Evolutionary conservation across 2,888 invertebrate species (phyloP).

Genomic region (Andrena flavipes): DNA sequence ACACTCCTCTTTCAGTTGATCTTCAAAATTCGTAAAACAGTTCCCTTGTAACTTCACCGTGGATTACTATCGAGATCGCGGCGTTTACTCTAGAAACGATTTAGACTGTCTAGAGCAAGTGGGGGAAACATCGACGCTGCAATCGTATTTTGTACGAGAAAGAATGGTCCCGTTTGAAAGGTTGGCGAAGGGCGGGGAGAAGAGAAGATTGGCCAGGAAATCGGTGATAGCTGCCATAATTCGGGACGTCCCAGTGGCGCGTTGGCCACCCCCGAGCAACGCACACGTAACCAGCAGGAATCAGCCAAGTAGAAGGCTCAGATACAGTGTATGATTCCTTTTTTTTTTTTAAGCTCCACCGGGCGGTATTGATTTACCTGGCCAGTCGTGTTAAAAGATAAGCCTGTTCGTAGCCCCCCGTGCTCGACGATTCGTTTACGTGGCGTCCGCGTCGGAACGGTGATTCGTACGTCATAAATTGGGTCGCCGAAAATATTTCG

Average conservation of each 20-base stretch:
- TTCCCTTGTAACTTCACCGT: not conserved
- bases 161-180: not conserved
- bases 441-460: slow-evolving; percentile 16
- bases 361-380: slow-evolving; percentile 65
- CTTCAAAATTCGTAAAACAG: not conserved
- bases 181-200: not conserved
- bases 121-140: no score
- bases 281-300: slow-evolving; percentile 50
- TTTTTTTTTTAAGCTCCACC: slow-evolving; percentile 44
- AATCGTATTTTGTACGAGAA: not conserved
- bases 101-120: no score
- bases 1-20: not conserved
- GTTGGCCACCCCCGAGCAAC: slow-evolving; percentile 34
- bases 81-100: no score
- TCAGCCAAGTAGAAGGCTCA: slow-evolving; percentile 61
- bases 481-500: slow-evolving; percentile 37
- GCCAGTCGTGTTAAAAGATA: slow-evolving; percentile 66
- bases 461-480: slow-evolving; percentile 21
- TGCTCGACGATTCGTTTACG: slow-evolving; percentile 40
- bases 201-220: slow-evolving; percentile 34
- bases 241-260: slow-evolving; percentile 55
- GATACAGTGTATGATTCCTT: slow-evolving; percentile 44
- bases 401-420: slow-evolving; percentile 42
- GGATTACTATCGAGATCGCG: no score
- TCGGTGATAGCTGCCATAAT: slow-evolving; percentile 44